phyloP scores from a whole-genome alignment of 1,140 invertebrate species.

The Himalopsyche phryganea region DNA sequence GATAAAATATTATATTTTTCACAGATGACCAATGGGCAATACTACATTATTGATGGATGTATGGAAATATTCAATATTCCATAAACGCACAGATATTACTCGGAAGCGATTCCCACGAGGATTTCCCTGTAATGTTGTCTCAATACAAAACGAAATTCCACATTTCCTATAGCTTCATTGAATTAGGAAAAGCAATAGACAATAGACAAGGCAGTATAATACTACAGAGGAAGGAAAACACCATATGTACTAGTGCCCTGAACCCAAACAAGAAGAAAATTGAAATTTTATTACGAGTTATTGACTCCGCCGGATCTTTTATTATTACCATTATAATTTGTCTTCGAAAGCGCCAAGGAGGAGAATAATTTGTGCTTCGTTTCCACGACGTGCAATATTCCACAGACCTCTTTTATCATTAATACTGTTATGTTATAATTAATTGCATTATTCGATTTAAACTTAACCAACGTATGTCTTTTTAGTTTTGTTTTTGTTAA shows the following conservation, averaged over 20 bases:
- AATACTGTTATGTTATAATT: no score
- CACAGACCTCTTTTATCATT: no score
- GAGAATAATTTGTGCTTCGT: no score
- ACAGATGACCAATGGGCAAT: no score
- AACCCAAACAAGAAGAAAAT: slow-evolving; percentile 28
- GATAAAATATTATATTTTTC: no score
- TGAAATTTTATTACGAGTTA: slow-evolving; percentile 34
- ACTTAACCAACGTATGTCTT: no score
- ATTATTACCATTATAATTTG: slow-evolving; percentile 34
- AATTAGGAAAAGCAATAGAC: slow-evolving; percentile 24
- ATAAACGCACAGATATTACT: not conserved
- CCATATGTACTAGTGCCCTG: not conserved
- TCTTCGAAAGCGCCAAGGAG: slow-evolving; percentile 8
- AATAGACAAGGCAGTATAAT: slow-evolving; percentile 12
- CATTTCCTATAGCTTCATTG: slow-evolving; percentile 21
- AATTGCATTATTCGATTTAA: no score
- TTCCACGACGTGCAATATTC: no score
- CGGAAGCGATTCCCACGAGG: slow-evolving; percentile 24
- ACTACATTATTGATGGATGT: no score
- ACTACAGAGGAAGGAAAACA: not conserved
- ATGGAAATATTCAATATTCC: no score
- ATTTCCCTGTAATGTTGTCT: slow-evolving; percentile 17
- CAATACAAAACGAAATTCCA: slow-evolving; percentile 12
- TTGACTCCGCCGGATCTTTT: slow-evolving; percentile 28
- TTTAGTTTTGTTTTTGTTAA: no score